Conservation (phyloP, 1,140 invertebrate species). For the Hyles vespertilio region DNA sequence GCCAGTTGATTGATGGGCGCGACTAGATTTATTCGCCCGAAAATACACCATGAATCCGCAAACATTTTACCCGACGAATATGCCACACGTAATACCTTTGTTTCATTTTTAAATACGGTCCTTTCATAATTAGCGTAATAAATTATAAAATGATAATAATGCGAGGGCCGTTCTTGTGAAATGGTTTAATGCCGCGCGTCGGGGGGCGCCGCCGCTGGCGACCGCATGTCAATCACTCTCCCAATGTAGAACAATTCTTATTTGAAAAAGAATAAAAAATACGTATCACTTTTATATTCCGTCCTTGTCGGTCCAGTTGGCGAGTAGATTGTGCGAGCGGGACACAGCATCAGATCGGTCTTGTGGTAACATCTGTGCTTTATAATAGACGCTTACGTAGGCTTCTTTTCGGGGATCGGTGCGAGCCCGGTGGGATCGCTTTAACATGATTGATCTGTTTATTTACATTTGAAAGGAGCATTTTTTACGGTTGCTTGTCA, state of each 20-base stretch:
- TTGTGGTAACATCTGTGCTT: constrained; percentile 72
- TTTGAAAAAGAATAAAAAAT: constrained; percentile 72
- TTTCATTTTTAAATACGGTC: constrained; percentile 68
- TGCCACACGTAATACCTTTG: constrained; percentile 54
- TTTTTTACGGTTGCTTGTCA: constrained; percentile 76
- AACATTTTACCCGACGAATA: constrained; percentile 54
- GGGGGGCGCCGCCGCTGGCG: constrained; percentile 58
- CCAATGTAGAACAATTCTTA: constrained; percentile 73
- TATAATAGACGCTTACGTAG: constrained; percentile 74
- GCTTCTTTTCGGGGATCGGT: constrained; percentile 70
- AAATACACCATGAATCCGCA: constrained; percentile 65
- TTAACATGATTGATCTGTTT: constrained; percentile 76
- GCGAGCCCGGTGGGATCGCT: constrained; percentile 71
- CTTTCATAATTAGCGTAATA: constrained; percentile 74
- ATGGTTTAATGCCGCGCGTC: constrained; percentile 60
- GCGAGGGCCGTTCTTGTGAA: constrained; percentile 66
- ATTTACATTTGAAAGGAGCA: constrained; percentile 75
- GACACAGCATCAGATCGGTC: constrained; percentile 49
- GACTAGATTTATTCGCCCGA: constrained; percentile 69
- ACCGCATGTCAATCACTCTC: constrained; percentile 73
- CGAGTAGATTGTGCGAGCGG: constrained; percentile 31
- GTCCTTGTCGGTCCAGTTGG: constrained; percentile 36
- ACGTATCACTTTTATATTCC: constrained; percentile 61
- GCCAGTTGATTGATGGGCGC: constrained; percentile 71
- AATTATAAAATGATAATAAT: constrained; percentile 75